These are phyloP conservation scores for Drosophila bocqueti DNA, from an alignment of 1,140 invertebrate species.

Conservation along the genomic window DNA sequence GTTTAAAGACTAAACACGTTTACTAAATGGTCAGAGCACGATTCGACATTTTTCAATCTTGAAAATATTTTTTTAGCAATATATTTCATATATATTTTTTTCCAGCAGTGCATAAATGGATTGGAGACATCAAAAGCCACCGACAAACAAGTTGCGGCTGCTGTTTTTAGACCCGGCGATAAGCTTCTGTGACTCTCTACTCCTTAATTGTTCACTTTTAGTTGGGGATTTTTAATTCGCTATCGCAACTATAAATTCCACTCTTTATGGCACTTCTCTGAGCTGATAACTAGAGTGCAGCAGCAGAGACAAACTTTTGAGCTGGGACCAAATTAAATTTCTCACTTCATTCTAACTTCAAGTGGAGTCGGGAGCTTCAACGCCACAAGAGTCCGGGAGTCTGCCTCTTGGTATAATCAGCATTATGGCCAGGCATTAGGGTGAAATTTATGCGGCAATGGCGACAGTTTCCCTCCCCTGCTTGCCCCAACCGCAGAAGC, in stretches of 20 bases:
- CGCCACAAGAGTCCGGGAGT: constrained; percentile 4
- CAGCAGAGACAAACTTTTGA: constrained; percentile 23
- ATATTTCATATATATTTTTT: background rate
- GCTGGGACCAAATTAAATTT: constrained; percentile 60
- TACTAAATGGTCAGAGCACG: background rate
- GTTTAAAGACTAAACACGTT: background rate
- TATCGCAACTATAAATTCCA: constrained; percentile 50
- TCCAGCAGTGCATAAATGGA: constrained; percentile 21
- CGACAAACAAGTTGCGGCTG: constrained; percentile 32
- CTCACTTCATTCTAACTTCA: constrained; percentile 55
- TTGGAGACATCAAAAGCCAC: constrained; percentile 28
- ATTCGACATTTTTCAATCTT: background rate
- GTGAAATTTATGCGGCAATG: constrained; percentile 64
- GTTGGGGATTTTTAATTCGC: constrained; percentile 38
- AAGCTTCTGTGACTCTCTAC: constrained; percentile 22
- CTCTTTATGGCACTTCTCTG: constrained; percentile 43
- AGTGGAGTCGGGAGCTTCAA: constrained; percentile 11
- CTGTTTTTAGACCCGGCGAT: constrained; percentile 23
- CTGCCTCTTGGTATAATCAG: constrained; percentile 59
- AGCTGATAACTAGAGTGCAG: constrained; percentile 48
- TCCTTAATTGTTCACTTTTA: constrained; percentile 44
- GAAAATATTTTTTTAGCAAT: background rate
- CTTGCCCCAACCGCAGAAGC: constrained; percentile 13
- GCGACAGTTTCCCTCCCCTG: constrained; percentile 20
- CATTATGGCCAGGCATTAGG: constrained; percentile 72